Evolutionary conservation across 2,888 invertebrate species (phyloP), one percentile per base, ranked within the genome.

Genomic region (Cataglyphis altisquamis): DNA sequence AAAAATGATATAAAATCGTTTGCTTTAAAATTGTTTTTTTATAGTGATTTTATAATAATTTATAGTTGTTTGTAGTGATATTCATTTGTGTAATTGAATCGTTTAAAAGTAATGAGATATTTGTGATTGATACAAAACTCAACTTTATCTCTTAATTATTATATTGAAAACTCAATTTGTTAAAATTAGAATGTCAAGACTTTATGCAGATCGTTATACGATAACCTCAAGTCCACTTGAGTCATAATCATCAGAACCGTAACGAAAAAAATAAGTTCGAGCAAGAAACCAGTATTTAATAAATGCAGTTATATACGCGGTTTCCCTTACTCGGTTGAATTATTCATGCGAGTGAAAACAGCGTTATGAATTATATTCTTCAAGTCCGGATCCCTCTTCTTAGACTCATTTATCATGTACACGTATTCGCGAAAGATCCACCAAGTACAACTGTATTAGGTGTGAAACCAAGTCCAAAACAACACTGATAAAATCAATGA

Each of bases 241-340:
- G 8, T 6, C n/a, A 52, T 52, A 18, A 52, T 52, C 18, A n/a
- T 6, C 48, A 18, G 5, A 48, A 48, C 18, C 48, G 6, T 48
- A 48, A n/a, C 52, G n/a, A 52, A 52, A 52, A 6, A 52, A 52
- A 52, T 52, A n/a, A n/a, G 8, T n/a, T 52, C 8, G 15, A 45
- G 45, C 45, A n/a, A 52, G 52, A 52, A n/a, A 52, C 52, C 52
- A n/a, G 52, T 52, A 52, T 52, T 52, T 52, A 52, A 52, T 52
- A 52, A 52, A 52, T n/a, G n/a, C 52, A 52, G 18, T 52, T 52
- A 52, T 52, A 45, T 25, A 66, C 66, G 45, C 41, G n/a, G n/a
- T 68, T 68, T 68, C 52, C 32, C 68, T 68, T 52, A 52, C n/a
- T 52, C n/a, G 18, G 12, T 52, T 68, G 52, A 52, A 67, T 67